Conservation (phyloP, 64 coral and sea anemone genomes). For the Stichodactyla mertensii region DNA sequence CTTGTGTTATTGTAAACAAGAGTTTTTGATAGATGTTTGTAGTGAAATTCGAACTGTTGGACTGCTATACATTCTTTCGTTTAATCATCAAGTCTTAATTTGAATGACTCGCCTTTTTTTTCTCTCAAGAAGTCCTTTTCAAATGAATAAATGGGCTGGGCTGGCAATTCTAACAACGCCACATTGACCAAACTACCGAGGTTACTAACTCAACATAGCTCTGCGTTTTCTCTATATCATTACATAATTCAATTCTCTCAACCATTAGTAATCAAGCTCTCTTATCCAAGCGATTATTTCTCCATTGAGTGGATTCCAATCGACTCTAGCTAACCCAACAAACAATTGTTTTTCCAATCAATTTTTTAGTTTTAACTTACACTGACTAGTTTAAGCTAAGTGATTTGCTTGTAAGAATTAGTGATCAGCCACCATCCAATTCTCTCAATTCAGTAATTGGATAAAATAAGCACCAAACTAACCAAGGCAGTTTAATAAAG, state of each 20-base stretch:
- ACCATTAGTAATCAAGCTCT: not conserved
- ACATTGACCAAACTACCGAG: not conserved
- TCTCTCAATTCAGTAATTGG: not conserved
- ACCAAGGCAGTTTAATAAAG: not conserved
- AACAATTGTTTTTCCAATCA: not conserved
- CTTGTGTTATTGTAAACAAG: not conserved
- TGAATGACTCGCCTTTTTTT: not conserved
- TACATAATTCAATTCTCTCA: not conserved
- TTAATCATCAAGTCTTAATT: not conserved
- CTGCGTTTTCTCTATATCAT: not conserved
- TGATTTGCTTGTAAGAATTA: not conserved
- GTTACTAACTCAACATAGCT: not conserved
- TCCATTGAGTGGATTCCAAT: not conserved
- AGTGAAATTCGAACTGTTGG: not conserved
- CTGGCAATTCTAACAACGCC: not conserved
- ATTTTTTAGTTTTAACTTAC: not conserved
- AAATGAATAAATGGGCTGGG: not conserved
- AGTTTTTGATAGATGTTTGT: not conserved
- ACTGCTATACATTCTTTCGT: not conserved
- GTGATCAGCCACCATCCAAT: not conserved
- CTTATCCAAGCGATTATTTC: not conserved
- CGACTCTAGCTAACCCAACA: not conserved
- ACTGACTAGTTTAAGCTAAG: not conserved
- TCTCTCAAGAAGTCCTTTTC: not conserved
- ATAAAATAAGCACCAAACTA: not conserved